These are phyloP conservation scores for Harmothoe impar DNA, from an alignment of 2,888 invertebrate genomes.

Conservation along the genomic window DNA sequence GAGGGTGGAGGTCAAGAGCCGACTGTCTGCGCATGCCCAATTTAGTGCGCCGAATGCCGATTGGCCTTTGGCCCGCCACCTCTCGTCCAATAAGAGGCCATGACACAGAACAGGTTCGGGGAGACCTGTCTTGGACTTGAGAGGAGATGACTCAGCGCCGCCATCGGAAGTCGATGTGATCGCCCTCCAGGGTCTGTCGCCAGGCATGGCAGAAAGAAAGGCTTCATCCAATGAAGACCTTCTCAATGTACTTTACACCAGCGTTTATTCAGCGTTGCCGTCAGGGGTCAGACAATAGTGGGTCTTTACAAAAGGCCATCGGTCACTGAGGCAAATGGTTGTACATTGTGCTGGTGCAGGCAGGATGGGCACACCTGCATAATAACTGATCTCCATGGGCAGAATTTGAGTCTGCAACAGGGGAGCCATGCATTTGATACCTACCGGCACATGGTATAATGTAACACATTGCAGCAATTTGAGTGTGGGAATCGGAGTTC, in stretches of 20 bases:
- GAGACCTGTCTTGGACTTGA: conserved; percentile 44
- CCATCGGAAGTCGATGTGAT: conserved; percentile 52
- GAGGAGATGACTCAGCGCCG: conserved; percentile 48
- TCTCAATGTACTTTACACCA: background rate
- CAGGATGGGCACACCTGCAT: too few species aligned
- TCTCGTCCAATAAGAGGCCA: conserved; percentile 46
- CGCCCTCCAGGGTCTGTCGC: conserved; percentile 43
- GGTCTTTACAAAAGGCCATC: too few species aligned
- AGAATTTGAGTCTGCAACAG: too few species aligned
- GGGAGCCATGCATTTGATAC: too few species aligned
- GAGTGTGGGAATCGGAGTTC: too few species aligned
- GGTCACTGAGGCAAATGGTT: too few species aligned
- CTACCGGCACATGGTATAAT: too few species aligned
- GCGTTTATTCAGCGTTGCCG: background rate
- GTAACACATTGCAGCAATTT: too few species aligned
- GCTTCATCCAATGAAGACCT: conserved; percentile 5
- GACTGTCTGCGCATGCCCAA: conserved; percentile 55
- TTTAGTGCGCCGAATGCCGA: conserved; percentile 48
- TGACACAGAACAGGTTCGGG: conserved; percentile 42
- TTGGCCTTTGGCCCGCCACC: conserved; percentile 56
- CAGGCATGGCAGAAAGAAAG: background rate
- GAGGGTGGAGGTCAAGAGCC: conserved; percentile 53
- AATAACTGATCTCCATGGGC: too few species aligned
- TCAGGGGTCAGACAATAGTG: too few species aligned
- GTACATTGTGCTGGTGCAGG: too few species aligned